Base-by-base conservation (phyloP, 2,113 vertebrate species). In the Indri indri region DNA sequence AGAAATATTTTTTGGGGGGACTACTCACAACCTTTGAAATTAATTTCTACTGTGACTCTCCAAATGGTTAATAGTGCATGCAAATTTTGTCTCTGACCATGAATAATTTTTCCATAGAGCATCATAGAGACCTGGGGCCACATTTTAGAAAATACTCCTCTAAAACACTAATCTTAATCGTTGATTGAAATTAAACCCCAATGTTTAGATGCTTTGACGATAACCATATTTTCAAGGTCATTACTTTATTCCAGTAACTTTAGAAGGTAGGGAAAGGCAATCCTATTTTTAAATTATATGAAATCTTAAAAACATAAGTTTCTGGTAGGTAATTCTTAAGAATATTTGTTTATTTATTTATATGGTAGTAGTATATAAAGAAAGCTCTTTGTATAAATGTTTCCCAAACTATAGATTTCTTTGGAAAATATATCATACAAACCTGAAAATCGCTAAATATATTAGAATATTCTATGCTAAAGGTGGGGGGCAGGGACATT, bases 321-420 rank as follows among this genome's bases (percentile, higher is more conserved):
- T 54, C 32, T 65, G 85, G 14, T 54, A 54, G 12, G 59, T 45
- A 84, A 47, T 65, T 96, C 9, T 96, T 96, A 68, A 90, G 2
- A 54, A 13, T 65, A 77, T 34, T 23, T 79, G 63, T 88, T 80
- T 52, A 85, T 37, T 81, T 87, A 40, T 45, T 89, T 73, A 94
- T 52, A 80, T 65, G 63, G 1, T 63, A 42, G 25, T 42, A 96
- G 22, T 66, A 57, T 27, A 76, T 42, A 80, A 91, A 86, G 10
- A 94, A 88, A 91, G 4, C 0, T 37, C 5, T 83, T 92, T 76
- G 3, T 47, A 73, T 71, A 83, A 70, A 81, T 96, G 23, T 93
- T 91, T 94, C 25, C 9, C 22, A 91, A 94, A 87, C 47, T 61
- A 82, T 47, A 83, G 17, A 61, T 93, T 92, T 88, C 59, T 95